Base-by-base conservation (phyloP, 2,888 invertebrate genomes). In the Cephus pygmeus region DNA sequence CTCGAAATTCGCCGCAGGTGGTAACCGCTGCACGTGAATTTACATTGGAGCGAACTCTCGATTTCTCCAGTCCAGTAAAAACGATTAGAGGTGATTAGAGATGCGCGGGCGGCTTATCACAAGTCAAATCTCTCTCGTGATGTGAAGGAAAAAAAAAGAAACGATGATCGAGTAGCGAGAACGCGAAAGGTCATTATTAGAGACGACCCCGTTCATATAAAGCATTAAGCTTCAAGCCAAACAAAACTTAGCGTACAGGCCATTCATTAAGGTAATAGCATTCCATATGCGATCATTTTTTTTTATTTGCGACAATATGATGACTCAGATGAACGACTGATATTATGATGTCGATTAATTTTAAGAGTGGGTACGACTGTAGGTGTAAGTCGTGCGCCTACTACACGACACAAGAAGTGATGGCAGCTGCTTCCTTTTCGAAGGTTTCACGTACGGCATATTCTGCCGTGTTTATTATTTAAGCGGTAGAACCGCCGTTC, bases 161-260 rank as follows among this genome's bases (percentile, higher is more conserved):
- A 81, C 82, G 34, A 75, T 31, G 69, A 77, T 69, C 31, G 56
- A n/a, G 69, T 69, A 76, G 73, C 77, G 77, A 77, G 78, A 76
- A 78, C 77, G 77, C 75, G 77, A 81, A 83, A 83, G 82, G 80
- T 79, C 85, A 79, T 33, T 33, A 78, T 69, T 36, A 77, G 74
- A 36, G 77, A 80, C 77, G 73, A 75, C 76, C 77, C 34, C 12
- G 69, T 69, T 33, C 73, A 40, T 23, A 75, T 75, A 84, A 89
- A 89, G 89, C 88, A 84, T 85, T 85, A 88, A 89, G 87, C 87
- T 84, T 86, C 83, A 89, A 90, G 89, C 89, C 87, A 88, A 90
- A 87, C 85, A 86, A 88, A 86, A 87, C 86, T 85, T 87, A 81
- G 79, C 81, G 79, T 81, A 81, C 84, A 83, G 82, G 78, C 73